Evolutionary conservation across 2,888 invertebrate species (phyloP), one percentile per base, ranked within the genome.

Genomic region (Lochmaea capreae): DNA sequence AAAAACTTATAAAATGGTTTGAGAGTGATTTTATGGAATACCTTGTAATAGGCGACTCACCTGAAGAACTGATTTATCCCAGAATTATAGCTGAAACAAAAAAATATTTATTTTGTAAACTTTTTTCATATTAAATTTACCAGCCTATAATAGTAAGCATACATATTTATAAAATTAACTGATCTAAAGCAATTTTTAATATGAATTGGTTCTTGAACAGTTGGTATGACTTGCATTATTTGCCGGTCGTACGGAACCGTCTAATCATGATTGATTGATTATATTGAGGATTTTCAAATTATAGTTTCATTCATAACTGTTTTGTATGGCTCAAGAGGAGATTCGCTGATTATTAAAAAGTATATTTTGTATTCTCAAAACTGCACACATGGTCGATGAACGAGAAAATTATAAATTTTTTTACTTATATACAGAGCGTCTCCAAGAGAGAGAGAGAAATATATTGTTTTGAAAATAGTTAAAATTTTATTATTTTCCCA

Each of bases 391-490:
- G 62, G 16, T 63, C 43, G 42, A 43, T 43, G 43, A 16, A 63
- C 16, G 11, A 5, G 61, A 43, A 63, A 63, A 78, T 39, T 67
- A 76, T 82, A 81, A 83, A 82, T 82, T 83, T 82, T 81, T 69
- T 63, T 58, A 61, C 75, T 69, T 63, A 73, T 67, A 76, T 39
- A 39, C 33, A 39, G 33, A 39, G 33, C 8, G 46, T 46, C 46
- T 46, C 14, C n/a, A n/a, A n/a, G n/a, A 46, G 1, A 12, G 33
- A 39, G 33, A 39, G 8, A 9, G 33, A 8, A 39, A 39, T 9
- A 39, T 39, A 9, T 39, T 39, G 8, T n/a, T n/a, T n/a, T n/a
- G n/a, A n/a, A n/a, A n/a, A n/a, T n/a, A n/a, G n/a, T n/a, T n/a
- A n/a, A n/a, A n/a, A n/a, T n/a, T n/a, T n/a, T n/a, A n/a, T n/a